Conservation (phyloP, 1,140 invertebrate genomes). For the Tenebrio molitor region DNA sequence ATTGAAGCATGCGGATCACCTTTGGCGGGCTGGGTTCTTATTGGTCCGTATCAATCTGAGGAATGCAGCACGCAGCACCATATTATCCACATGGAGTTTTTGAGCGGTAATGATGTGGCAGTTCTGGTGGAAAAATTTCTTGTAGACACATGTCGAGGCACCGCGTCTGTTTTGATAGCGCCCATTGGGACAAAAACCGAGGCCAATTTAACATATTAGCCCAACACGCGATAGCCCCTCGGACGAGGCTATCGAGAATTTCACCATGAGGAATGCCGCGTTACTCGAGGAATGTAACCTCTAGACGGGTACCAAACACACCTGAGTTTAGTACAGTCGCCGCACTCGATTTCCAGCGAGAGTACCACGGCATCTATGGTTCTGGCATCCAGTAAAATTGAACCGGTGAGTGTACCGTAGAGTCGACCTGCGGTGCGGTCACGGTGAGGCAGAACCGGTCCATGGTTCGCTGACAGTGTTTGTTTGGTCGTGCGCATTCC, state of each 20-base stretch:
- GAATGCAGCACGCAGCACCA: constrained; percentile 46
- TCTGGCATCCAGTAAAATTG: constrained; percentile 52
- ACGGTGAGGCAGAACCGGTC: constrained; percentile 37
- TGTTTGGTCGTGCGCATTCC: constrained; percentile 63
- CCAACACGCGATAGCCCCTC: constrained; percentile 42
- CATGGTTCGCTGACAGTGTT: constrained; percentile 18
- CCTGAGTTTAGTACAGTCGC: constrained; percentile 64
- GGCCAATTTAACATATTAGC: background rate
- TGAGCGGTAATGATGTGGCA: constrained; percentile 14
- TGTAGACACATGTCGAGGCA: background rate
- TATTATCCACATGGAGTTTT: constrained; percentile 8
- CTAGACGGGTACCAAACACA: constrained; percentile 63
- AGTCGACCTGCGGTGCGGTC: constrained; percentile 52
- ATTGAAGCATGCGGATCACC: constrained; percentile 39
- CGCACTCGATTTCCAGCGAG: constrained; percentile 30
- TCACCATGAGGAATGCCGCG: constrained; percentile 63
- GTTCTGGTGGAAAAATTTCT: background rate
- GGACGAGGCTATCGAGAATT: constrained; percentile 62
- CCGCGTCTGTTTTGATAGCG: background rate
- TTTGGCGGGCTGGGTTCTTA: constrained; percentile 48
- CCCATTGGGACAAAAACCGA: constrained; percentile 6
- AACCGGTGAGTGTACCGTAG: constrained; percentile 53
- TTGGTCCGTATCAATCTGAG: constrained; percentile 33
- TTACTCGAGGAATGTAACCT: constrained; percentile 64
- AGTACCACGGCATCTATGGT: background rate